Evolutionary conservation across 2,888 invertebrate genomes (phyloP), one percentile per base, ranked within the genome.

Genomic region (Epistrophe grossulariae): DNA sequence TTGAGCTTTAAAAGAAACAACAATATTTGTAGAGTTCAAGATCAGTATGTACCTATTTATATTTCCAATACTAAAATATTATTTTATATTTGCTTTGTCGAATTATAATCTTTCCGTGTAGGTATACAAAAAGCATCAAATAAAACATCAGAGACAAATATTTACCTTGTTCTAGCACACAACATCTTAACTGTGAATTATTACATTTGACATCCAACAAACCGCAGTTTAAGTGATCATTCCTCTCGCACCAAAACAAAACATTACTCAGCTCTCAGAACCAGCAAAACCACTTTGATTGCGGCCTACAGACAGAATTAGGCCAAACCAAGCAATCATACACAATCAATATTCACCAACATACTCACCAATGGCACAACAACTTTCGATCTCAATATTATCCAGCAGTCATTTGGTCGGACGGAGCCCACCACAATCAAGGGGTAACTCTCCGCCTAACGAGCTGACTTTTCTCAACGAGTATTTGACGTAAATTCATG

Each of bases 301-400:
- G 57, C 78, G 70, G 62, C 70, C 57, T 71, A 79, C 70, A 71
- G 66, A 87, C 70, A 71, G 60, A 87, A 83, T 72, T 87, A 76
- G 87, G 83, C 52, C 83, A 87, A 82, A 83, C 48, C 66, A 68
- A 74, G 59, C 68, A 79, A 76, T 76, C 66, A 72, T 71, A 72
- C 79, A 66, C 68, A 76, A 72, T 76, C 76, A 83, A 55, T 79
- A 76, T 79, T 76, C 83, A 83, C 78, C 87, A 83, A 76, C 83
- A 76, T 79, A 66, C 74, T 83, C 74, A 79, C 80, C 80, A 84
- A 77, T 70, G 35, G 72, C 64, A 79, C 64, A 71, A 79, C 70
- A 74, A 87, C 87, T 87, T 87, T 87, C 87, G 76, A 87, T 87
- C 83, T 87, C 87, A 52, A 62, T 74, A 64, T 48, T 45, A 64